Evolutionary conservation across 2,888 invertebrate genomes (phyloP), one percentile per base, ranked within the genome.

Genomic region (Frankliniella fusca): DNA sequence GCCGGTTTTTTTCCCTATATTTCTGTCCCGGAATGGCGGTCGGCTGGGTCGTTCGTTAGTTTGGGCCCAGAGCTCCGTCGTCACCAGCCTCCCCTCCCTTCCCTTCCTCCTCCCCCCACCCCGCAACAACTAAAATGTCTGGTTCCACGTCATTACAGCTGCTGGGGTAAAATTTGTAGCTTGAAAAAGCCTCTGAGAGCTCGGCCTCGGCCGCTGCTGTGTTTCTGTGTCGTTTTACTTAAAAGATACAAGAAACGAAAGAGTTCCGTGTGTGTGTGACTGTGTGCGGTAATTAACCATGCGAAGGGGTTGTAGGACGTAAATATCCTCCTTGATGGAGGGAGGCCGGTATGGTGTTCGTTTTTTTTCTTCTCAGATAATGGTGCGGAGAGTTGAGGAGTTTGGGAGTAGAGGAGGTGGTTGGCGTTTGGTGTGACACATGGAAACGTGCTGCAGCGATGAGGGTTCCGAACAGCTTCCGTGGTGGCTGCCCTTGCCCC

Each of bases 1-100:
- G n/a, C n/a, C n/a, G n/a, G n/a, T n/a, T n/a, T n/a, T n/a, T 76
- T 76, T 76, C 70, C 70, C 70, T 12, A 27, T 27, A 76, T 76
- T 76, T 27, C 27, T 70, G 65, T 18, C 18, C 15, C 23, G 70
- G 70, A 76, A 76, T 23, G 70, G 70, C 70, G 70, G 61, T 54
- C 18, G 27, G 70, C 23, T 23, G 70, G 23, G 23, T 11, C 23
- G 70, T n/a, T 11, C 20, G 61, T 18, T 18, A 5, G n/a, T n/a
- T 18, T 61, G 61, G 15, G 18, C 61, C n/a, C 38, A 2, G 38
- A 38, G 38, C 38, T 38, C 54, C 54, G 18, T 15, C 54, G 18
- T 18, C 54, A 38, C 38, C 54, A 12, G 23, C 23, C 23, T 70
- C 70, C 70, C n/a, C 70, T 11, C n/a, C n/a, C n/a, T 70, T 3